Percentiles rank a stretch among this genome's conserved stretches.
phyloP scores from a whole-genome alignment of 2,888 invertebrate genomes.

The Hirudinaria manillensis region DNA sequence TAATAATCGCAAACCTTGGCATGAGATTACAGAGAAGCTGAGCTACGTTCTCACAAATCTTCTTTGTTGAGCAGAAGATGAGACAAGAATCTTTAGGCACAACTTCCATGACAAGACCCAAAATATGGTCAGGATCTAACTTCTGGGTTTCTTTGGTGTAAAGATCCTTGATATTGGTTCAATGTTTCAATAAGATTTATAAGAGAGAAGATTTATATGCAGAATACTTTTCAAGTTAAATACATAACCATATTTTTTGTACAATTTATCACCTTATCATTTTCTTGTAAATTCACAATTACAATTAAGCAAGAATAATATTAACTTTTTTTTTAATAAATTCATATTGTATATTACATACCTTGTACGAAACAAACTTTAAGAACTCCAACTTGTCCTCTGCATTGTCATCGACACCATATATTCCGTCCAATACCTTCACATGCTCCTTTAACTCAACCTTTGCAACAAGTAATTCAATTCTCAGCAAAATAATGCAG shows the following conservation, averaged over 20 bases:
- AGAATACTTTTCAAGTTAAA: too few species aligned
- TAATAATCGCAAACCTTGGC: constrained; percentile 41
- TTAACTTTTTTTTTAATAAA: too few species aligned
- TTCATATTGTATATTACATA: constrained; percentile 34
- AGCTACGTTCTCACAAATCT: constrained; percentile 86
- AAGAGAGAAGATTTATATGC: too few species aligned
- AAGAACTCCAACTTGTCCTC: constrained; percentile 46
- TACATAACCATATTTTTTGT: too few species aligned
- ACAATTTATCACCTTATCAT: too few species aligned
- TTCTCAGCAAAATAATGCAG: too few species aligned
- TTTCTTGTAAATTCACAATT: not conserved
- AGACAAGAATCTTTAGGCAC: constrained; percentile 73
- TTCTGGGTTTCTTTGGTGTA: constrained; percentile 23
- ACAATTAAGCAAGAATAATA: too few species aligned
- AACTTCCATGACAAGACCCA: constrained; percentile 73
- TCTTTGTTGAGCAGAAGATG: constrained; percentile 85
- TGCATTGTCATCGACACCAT: constrained; percentile 58
- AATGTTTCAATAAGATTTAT: too few species aligned
- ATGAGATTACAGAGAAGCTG: constrained; percentile 66
- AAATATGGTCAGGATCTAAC: constrained; percentile 72
- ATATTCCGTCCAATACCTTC: constrained; percentile 67
- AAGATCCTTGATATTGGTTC: not conserved
- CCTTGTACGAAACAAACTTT: constrained; percentile 46
- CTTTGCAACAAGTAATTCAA: constrained; percentile 40
- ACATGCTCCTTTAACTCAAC: constrained; percentile 68